These are phyloP conservation scores for Loriculus beryllinus DNA, from an alignment of 2,797 vertebrate species.

Conservation along the genomic window DNA sequence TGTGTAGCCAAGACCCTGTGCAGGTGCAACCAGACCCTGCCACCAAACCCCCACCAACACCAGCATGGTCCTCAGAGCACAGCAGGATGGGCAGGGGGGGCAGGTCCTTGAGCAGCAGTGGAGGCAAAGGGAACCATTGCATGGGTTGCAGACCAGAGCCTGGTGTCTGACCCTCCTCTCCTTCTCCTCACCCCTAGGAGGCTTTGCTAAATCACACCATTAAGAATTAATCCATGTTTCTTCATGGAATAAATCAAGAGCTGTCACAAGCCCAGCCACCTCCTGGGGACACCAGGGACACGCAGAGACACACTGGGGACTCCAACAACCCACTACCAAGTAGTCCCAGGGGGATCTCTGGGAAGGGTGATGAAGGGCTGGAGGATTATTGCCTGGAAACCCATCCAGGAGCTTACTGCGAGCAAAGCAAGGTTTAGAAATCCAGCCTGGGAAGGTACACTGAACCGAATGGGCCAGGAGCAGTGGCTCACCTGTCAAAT, in stretches of 20 bases:
- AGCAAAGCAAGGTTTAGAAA: neutral
- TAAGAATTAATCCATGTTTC: neutral
- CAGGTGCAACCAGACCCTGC: neutral
- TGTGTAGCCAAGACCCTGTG: rapidly evolving
- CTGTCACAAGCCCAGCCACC: neutral
- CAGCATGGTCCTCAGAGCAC: neutral
- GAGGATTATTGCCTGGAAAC: conserved; percentile 38
- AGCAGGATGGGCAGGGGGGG: neutral
- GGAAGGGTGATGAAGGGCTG: neutral
- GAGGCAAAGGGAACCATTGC: neutral
- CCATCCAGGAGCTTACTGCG: neutral
- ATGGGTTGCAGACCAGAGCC: neutral
- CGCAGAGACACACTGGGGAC: rapidly evolving
- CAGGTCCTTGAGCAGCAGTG: neutral
- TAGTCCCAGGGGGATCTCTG: neutral
- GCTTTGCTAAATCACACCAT: neutral
- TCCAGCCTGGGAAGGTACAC: conserved; percentile 6
- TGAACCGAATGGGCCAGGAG: neutral
- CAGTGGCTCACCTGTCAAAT: neutral
- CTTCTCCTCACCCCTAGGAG: neutral
- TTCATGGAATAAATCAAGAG: neutral
- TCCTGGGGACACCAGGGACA: neutral
- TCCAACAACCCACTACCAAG: neutral
- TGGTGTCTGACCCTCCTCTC: neutral
- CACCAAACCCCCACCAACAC: neutral